phyloP scores from a whole-genome alignment of 1,140 invertebrate species.

The Reticulitermes speratus region DNA sequence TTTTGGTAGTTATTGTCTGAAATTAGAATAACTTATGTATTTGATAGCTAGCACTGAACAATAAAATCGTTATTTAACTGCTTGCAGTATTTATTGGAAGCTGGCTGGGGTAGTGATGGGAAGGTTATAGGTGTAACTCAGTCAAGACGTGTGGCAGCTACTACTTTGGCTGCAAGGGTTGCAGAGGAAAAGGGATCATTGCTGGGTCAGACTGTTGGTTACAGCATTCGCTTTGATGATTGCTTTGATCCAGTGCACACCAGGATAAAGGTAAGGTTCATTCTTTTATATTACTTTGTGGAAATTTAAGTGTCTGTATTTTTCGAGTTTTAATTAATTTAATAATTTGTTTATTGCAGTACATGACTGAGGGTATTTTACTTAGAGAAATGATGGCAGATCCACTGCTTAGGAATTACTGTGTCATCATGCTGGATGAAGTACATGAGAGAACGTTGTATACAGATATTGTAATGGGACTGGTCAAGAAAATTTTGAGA shows the following conservation, averaged over 20 bases:
- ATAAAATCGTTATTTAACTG: background rate
- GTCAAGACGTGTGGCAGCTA: constrained; percentile 86
- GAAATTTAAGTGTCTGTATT: background rate
- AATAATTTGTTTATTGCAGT: constrained; percentile 59
- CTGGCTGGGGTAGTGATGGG: constrained; percentile 77
- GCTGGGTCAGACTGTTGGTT: constrained; percentile 85
- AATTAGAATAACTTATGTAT: too few species aligned
- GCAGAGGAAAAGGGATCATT: constrained; percentile 82
- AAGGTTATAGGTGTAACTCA: constrained; percentile 84
- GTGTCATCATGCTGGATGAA: constrained; percentile 92
- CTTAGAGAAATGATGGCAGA: constrained; percentile 93
- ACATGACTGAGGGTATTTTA: constrained; percentile 94
- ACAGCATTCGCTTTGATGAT: constrained; percentile 90
- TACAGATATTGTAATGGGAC: constrained; percentile 91
- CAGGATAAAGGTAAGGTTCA: constrained; percentile 73
- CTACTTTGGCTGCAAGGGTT: constrained; percentile 85
- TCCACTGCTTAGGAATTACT: constrained; percentile 86
- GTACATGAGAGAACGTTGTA: constrained; percentile 92
- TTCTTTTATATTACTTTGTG: background rate
- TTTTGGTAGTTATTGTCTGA: too few species aligned
- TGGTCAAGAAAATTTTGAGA: constrained; percentile 89
- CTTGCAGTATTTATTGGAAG: constrained; percentile 84
- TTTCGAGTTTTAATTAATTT: background rate
- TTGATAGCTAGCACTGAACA: background rate
- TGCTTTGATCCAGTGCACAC: constrained; percentile 64